Conservation (phyloP, 2,888 invertebrate species). For the Dilophus febrilis region DNA sequence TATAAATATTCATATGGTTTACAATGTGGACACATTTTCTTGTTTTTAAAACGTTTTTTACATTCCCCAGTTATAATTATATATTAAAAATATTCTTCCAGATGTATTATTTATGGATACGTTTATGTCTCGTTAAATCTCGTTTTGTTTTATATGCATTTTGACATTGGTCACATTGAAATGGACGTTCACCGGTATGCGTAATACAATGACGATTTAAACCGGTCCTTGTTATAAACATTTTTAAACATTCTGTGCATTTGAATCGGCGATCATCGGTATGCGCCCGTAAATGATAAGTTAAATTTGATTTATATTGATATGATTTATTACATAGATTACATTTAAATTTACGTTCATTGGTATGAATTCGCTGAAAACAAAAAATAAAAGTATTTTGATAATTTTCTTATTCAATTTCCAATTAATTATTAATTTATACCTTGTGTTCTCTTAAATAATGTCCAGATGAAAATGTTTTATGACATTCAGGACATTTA, state of each 20-base stretch:
- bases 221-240: not conserved
- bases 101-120: constrained; percentile 6
- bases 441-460: constrained; percentile 9
- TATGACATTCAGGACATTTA: constrained; percentile 8
- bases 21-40: no score
- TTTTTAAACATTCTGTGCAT: constrained; percentile 1
- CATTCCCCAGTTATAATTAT: no score
- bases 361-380: constrained; percentile 13
- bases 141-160: constrained; percentile 9
- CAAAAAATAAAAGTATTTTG: constrained; percentile 6
- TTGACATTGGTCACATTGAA: constrained; percentile 6
- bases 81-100: no score
- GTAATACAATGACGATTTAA: constrained; percentile 4
- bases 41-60: no score
- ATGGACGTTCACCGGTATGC: constrained; percentile 10
- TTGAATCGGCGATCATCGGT: not conserved
- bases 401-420: no score
- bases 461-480: constrained; percentile 8
- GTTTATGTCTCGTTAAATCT: constrained; percentile 7
- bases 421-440: no score
- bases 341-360: constrained; percentile 9
- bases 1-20: no score
- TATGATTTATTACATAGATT: constrained; percentile 10
- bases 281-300: constrained; percentile 2
- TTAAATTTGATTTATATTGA: constrained; percentile 8